A percentile compares a stretch with the other conserved stretches of the same genome.
Evolutionary conservation across 2,888 invertebrate genomes (phyloP).

Genomic region (Oscheius sp.): DNA sequence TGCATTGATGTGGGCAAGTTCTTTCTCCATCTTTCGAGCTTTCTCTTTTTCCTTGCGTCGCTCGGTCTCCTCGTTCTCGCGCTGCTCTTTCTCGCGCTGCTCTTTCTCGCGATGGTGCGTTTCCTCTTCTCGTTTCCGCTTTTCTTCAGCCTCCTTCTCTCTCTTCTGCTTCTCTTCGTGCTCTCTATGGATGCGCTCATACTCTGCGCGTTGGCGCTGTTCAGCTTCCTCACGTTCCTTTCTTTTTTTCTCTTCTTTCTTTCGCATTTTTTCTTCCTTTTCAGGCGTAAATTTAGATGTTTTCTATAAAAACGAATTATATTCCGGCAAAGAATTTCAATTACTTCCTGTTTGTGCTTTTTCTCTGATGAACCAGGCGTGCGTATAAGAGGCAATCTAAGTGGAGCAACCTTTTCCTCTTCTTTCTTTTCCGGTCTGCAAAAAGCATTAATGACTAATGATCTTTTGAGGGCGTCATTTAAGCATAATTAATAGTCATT

Average conservation of each 20-base stretch:
- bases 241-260: conserved; percentile 12
- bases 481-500: no score
- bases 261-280: conserved; percentile 25
- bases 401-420: conserved; percentile 18
- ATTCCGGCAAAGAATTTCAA: neutral
- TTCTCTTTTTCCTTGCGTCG: conserved; percentile 27
- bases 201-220: neutral
- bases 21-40: conserved; percentile 21
- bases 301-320: conserved; percentile 18
- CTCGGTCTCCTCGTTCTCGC: neutral
- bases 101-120: neutral
- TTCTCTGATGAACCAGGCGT: neutral
- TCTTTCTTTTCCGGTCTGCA: conserved; percentile 21
- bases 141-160: conserved; percentile 10
- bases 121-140: neutral
- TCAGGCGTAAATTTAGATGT: neutral
- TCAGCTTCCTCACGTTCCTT: conserved; percentile 18
- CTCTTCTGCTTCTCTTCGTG: conserved; percentile 15
- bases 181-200: neutral
- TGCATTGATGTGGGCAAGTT: neutral
- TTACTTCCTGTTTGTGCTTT: conserved; percentile 15
- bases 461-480: no score
- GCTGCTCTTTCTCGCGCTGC: neutral
- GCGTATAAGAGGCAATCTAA: neutral
- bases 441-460: no score